Evolutionary conservation across 2,113 vertebrate species (phyloP), one percentile per base, ranked within the genome.

Genomic region (Falco punctatus): DNA sequence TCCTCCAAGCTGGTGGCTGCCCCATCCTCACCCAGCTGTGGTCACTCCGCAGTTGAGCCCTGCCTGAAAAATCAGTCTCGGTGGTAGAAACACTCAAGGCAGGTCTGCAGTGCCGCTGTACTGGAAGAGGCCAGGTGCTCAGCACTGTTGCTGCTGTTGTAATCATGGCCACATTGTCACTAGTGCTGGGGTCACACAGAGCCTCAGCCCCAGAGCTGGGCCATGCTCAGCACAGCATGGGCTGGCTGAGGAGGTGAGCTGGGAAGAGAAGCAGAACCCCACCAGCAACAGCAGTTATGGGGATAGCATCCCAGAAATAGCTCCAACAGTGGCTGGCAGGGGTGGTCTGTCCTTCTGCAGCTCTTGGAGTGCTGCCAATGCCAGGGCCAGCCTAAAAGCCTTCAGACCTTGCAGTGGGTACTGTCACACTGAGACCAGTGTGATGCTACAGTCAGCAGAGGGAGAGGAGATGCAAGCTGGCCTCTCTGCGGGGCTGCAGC

Each of bases 51-150:
- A 62, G 32, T 30, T 21, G 10, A 62, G 38, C n/a, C 40, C 77
- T 40, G 48, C 71, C 64, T 16, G 26, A 75, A 42, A 33, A 87
- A 58, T 23, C 85, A 48, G 20, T 20, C 14, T 14, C 14, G 11
- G 74, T 64, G 75, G 38, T 75, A 51, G 57, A 42, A 48, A 40
- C 15, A 32, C 38, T 38, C 38, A 38, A 6, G 23, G 40, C n/a
- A 70, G n/a, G 24, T 20, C 46, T 26, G 33, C 4, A 2, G 18
- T 52, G 35, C 57, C 1, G 2, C 57, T 1, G 1, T 0, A 1
- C 35, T 77, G 78, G 11, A 21, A 13, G 35, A 20, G 15, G 38
- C 16, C 2, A 40, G 35, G 62, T 40, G 32, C 21, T 35, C 24
- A 64, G 52, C 5, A 4, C 7, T 3, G 28, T 6, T 80, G 80